Base-by-base conservation (phyloP, 2,113 vertebrate species). In the Desmodus rotundus region DNA sequence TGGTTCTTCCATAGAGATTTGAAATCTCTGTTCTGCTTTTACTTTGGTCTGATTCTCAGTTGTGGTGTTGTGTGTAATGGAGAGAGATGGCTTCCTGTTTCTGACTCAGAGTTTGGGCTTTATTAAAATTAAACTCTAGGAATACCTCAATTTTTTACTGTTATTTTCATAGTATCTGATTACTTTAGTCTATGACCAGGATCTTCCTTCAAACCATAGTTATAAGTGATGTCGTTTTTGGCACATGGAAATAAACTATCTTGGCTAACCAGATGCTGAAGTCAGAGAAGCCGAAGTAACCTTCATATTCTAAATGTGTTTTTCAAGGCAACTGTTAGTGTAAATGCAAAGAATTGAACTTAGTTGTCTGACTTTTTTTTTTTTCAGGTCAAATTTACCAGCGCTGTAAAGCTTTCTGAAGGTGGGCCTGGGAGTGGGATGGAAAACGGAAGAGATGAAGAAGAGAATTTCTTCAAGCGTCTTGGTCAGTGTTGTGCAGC, bases 401-500 rank as follows among this genome's bases (percentile, higher is more conserved):
- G 99, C 9, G 99, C 99, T 0, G 99, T 99, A 96, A 99, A 99
- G 98, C 99, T 99, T 92, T 99, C 99, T 0, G 99, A 99, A 98
- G 99, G 99, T 47, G 99, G 98, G 4, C 98, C 98, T 2, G 98
- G 98, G 95, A 97, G 98, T 96, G 99, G 99, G 7, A 97, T 98
- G 92, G 99, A 99, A 97, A 99, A 99, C 0, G 99, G 99, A 89
- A 98, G 99, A 95, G 99, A 99, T 12, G 99, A 99, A 98, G 99
- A 99, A 98, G 99, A 99, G 98, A 99, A 99, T 99, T 99, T 99
- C 99, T 99, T 99, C 99, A 99, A 99, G 99, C 99, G 99, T 98
- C 99, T 99, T 97, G 99, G 99, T 99, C 99, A 99, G 99, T 99
- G 99, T 99, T 98, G 98, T 97, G 98, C 98, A 98, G 98, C 98